A percentile compares a stretch with the other conserved stretches of the same genome.
phyloP scores from a whole-genome alignment of 2,113 vertebrate species.

The Natator depressus region DNA sequence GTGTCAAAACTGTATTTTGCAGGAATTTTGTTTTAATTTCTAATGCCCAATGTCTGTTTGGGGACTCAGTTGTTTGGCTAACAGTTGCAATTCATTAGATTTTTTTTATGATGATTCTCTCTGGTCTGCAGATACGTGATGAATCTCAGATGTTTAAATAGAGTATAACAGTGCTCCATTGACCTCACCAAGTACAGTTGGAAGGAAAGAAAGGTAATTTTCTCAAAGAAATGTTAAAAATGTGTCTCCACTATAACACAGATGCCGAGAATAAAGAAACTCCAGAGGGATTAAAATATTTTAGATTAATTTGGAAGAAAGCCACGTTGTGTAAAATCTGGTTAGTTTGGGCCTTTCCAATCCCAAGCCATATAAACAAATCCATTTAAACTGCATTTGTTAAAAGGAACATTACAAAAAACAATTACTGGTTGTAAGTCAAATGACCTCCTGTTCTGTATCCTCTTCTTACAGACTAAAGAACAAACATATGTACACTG shows the following conservation, averaged over 20 bases:
- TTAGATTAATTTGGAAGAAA: slow-evolving; percentile 72
- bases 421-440: slow-evolving; percentile 60
- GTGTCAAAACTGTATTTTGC: slow-evolving; percentile 32
- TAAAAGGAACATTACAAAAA: slow-evolving; percentile 33
- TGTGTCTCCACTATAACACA: slow-evolving; percentile 64
- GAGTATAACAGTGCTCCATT: slow-evolving; percentile 59
- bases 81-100: slow-evolving; percentile 66
- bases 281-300: slow-evolving; percentile 73
- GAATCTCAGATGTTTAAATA: slow-evolving; percentile 76
- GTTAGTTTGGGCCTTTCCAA: slow-evolving; percentile 59
- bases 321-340: slow-evolving; percentile 61
- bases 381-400: slow-evolving; percentile 62
- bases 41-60: slow-evolving; percentile 6
- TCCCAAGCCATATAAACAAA: slow-evolving; percentile 62
- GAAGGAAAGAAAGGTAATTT: slow-evolving; percentile 68
- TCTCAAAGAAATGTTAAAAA: slow-evolving; percentile 75
- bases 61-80: slow-evolving; percentile 54
- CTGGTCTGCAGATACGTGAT: slow-evolving; percentile 67
- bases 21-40: slow-evolving; percentile 21
- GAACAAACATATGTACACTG: slow-evolving; percentile 46
- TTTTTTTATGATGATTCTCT: slow-evolving; percentile 72
- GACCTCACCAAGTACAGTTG: slow-evolving; percentile 67
- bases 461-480: slow-evolving; percentile 55
- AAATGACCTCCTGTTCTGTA: slow-evolving; percentile 64
- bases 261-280: slow-evolving; percentile 75